Conservation (phyloP, 2,888 invertebrate genomes). For the Epinotia demarniana region DNA sequence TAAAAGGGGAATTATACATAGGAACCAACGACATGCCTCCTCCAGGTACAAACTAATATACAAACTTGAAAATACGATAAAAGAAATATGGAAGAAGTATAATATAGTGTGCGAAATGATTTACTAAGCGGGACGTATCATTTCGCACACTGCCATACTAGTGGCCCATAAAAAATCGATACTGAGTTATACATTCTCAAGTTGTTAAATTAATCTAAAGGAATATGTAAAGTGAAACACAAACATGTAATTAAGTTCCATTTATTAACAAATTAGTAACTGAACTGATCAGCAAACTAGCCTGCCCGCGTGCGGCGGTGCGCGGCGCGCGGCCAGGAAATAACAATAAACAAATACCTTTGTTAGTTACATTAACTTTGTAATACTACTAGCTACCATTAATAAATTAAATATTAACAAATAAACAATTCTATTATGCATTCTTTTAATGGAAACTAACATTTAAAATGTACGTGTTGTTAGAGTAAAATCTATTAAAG, state of each 20-base stretch:
- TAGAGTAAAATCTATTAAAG: slow-evolving; percentile 5
- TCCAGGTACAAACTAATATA: too few species aligned
- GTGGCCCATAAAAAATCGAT: too few species aligned
- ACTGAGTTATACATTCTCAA: too few species aligned
- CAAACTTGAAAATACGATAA: too few species aligned
- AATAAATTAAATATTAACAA: slow-evolving; percentile 84
- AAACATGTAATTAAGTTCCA: slow-evolving; percentile 69
- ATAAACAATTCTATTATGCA: slow-evolving; percentile 70
- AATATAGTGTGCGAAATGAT: too few species aligned
- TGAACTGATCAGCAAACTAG: slow-evolving; percentile 68
- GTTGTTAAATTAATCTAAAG: neutral
- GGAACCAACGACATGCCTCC: too few species aligned
- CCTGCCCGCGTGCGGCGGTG: slow-evolving; percentile 56
- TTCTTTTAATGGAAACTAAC: slow-evolving; percentile 46
- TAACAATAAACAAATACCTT: slow-evolving; percentile 72
- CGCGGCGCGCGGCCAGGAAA: slow-evolving; percentile 59
- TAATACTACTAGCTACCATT: slow-evolving; percentile 69
- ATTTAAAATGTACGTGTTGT: slow-evolving; percentile 53
- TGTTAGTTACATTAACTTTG: slow-evolving; percentile 76
- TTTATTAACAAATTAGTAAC: slow-evolving; percentile 84
- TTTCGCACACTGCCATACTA: too few species aligned
- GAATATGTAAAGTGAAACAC: slow-evolving; percentile 54
- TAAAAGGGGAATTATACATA: too few species aligned
- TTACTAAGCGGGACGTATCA: too few species aligned
- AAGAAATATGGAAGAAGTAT: too few species aligned